Evolutionary conservation across 2,113 vertebrate genomes (phyloP), one percentile per base, ranked within the genome.

Genomic region (Gasterosteus aculeatus): DNA sequence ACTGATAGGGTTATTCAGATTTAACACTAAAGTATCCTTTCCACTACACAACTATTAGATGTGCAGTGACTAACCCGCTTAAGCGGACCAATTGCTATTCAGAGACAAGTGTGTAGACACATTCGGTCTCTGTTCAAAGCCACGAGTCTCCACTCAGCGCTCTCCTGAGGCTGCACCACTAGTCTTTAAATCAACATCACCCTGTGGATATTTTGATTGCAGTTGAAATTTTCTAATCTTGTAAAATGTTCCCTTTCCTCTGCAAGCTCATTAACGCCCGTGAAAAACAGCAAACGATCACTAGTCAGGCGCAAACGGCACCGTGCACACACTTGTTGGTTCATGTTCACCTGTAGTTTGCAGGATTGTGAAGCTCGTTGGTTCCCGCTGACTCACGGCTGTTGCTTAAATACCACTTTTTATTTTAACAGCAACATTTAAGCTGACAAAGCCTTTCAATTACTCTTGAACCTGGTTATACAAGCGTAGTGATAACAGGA

Each of bases 391-490:
- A 82, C 78, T 86, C 75, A 78, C 81, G 75, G 85, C 82, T 80
- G 73, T 63, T 82, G 41, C 64, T 82, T 78, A 85, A 87, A 74
- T 65, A 71, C 63, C 8, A 31, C 31, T 76, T 18, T 88, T 85
- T 22, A 61, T 78, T 84, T 80, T 75, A 59, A 39, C 64, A 80
- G 44, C 51, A 68, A 68, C 42, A 35, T 72, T 81, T 66, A 78
- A 64, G 35, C 41, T 51, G 51, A 77, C 59, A 85, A 85, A 83
- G 77, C 79, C 76, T 39, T n/a, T 60, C 73, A 83, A 84, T 86
- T 80, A 89, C 64, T 31, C 41, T 35, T 3, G 38, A 71, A 82
- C 84, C 56, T 33, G 38, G 68, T 49, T 53, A 53, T 82, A 69
- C 82, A 90, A 66, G 73, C 82, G 72, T 41, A 15, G 75, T 49